phyloP scores from a whole-genome alignment of 1,140 invertebrate genomes.

The Drosophila lowei region DNA sequence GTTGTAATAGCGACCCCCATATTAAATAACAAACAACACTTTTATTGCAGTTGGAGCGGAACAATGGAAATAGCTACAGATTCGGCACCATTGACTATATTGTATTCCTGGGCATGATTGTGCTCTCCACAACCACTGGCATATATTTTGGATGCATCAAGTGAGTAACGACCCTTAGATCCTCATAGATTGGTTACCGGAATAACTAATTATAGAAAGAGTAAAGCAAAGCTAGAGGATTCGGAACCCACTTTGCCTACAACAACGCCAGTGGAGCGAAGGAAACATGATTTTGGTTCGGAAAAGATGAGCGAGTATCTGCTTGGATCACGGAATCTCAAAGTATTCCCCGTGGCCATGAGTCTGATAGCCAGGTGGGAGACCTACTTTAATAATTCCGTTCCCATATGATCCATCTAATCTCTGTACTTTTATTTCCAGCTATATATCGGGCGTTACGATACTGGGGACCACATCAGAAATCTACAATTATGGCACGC shows the following conservation, averaged over 20 bases:
- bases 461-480: slow-evolving; percentile 94
- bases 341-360: slow-evolving; percentile 91
- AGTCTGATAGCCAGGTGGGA: slow-evolving; percentile 91
- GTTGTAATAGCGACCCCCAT: slow-evolving; percentile 22
- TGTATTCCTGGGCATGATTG: slow-evolving; percentile 86
- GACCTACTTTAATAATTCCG: not conserved
- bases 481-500: slow-evolving; percentile 93
- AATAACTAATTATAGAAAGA: slow-evolving; percentile 42
- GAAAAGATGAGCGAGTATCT: slow-evolving; percentile 87
- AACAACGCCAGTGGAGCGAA: slow-evolving; percentile 30
- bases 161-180: slow-evolving; percentile 44
- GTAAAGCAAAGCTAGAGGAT: slow-evolving; percentile 50
- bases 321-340: slow-evolving; percentile 88
- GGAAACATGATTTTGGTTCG: slow-evolving; percentile 76
- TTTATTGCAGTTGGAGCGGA: slow-evolving; percentile 20
- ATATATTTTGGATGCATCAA: slow-evolving; percentile 88
- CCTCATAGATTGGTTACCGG: slow-evolving; percentile 9
- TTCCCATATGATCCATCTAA: slow-evolving; percentile 21
- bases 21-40: slow-evolving; percentile 5
- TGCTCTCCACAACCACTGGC: slow-evolving; percentile 87
- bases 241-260: slow-evolving; percentile 46
- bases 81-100: slow-evolving; percentile 85
- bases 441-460: slow-evolving; percentile 95
- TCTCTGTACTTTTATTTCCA: slow-evolving; percentile 77
- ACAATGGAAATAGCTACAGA: slow-evolving; percentile 36